These are phyloP conservation scores for Xenopus petersii DNA, from an alignment of 2,797 vertebrate genomes.

Conservation along the genomic window DNA sequence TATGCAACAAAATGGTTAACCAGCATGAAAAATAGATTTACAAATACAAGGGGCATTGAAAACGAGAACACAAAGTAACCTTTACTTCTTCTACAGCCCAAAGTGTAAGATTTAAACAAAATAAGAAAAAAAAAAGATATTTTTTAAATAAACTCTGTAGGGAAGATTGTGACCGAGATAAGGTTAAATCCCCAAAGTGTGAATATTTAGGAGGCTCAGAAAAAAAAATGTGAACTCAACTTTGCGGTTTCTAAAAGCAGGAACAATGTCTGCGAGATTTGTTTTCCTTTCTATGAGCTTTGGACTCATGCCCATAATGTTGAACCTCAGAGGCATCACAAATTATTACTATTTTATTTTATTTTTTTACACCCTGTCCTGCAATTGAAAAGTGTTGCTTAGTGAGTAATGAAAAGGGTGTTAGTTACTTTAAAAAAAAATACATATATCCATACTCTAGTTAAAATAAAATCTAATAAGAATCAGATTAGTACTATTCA, in stretches of 20 bases:
- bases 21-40: no score
- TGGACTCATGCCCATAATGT: constrained; percentile 38
- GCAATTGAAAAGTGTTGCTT: background rate
- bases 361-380: constrained; percentile 17
- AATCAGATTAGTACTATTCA: background rate
- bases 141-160: constrained; percentile 63
- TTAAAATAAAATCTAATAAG: background rate
- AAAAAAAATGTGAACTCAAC: constrained; percentile 51
- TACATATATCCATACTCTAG: background rate
- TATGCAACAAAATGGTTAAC: no score
- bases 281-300: constrained; percentile 59
- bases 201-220: constrained; percentile 59
- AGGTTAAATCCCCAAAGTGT: constrained; percentile 55
- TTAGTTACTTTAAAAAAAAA: background rate
- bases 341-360: constrained; percentile 29
- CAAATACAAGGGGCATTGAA: no score
- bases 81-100: background rate
- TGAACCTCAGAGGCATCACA: constrained; percentile 23
- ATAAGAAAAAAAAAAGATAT: background rate
- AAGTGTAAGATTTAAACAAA: background rate
- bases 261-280: constrained; percentile 59
- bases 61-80: no score
- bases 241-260: constrained; percentile 64
- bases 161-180: constrained; percentile 62
- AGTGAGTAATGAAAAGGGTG: background rate